Evolutionary conservation across 2,797 vertebrate species (phyloP).

Genomic region (Neoniphon sammara): DNA sequence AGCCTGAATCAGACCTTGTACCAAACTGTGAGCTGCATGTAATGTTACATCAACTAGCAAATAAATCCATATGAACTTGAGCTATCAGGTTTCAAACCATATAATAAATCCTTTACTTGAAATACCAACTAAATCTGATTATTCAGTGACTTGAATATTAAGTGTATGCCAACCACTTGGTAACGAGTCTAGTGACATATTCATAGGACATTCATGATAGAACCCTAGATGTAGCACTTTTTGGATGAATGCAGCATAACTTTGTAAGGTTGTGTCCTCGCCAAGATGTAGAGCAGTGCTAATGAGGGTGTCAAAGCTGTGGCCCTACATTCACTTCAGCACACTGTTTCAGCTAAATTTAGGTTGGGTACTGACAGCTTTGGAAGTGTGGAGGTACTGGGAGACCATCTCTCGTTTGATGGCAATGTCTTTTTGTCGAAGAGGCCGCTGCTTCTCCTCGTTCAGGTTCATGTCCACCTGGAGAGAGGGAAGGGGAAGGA

Average conservation of each 20-base stretch:
- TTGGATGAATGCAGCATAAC: too few species aligned
- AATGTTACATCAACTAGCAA: too few species aligned
- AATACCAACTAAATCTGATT: too few species aligned
- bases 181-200: not conserved
- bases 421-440: slow-evolving; percentile 88
- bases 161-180: not conserved
- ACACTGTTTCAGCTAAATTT: not conserved
- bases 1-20: too few species aligned
- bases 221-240: not conserved
- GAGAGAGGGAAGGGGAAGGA: not conserved
- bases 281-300: not conserved
- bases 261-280: too few species aligned
- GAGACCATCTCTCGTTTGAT: slow-evolving; percentile 96
- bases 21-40: too few species aligned
- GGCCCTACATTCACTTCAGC: not conserved
- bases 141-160: too few species aligned
- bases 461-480: slow-evolving; percentile 94
- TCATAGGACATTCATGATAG: not conserved
- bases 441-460: slow-evolving; percentile 89
- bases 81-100: too few species aligned
- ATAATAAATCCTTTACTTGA: too few species aligned
- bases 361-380: slow-evolving; percentile 83
- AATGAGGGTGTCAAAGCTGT: not conserved
- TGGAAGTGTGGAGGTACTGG: slow-evolving; percentile 91
- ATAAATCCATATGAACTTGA: too few species aligned